A percentile compares a stretch with the other conserved stretches of the same genome.
Evolutionary conservation across 2,888 invertebrate genomes (phyloP).

Genomic region (Drosophila monieri): DNA sequence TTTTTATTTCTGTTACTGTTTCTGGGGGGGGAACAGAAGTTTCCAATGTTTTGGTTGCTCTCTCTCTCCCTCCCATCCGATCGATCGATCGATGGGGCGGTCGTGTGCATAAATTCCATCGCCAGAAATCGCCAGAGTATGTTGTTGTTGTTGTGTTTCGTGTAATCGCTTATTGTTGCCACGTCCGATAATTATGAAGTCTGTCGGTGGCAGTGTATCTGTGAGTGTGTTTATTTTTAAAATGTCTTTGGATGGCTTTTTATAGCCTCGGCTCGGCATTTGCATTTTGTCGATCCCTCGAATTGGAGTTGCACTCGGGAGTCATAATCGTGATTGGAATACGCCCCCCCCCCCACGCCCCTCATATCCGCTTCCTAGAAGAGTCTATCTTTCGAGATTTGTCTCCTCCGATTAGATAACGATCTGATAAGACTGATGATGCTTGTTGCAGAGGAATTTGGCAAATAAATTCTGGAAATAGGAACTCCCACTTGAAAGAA

Average conservation of each 20-base stretch:
- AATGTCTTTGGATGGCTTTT: slow-evolving; percentile 63
- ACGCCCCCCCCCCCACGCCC: not conserved
- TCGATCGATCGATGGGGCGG: not conserved
- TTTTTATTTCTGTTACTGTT: slow-evolving; percentile 12
- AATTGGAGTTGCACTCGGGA: slow-evolving; percentile 33
- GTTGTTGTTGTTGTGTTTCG: slow-evolving; percentile 33
- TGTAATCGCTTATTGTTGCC: slow-evolving; percentile 46
- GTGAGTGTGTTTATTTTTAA: slow-evolving; percentile 58
- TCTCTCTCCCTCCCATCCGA: too few relatives aligned
- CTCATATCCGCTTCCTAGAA: slow-evolving; percentile 33
- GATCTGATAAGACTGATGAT: not conserved
- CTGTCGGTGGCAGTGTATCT: slow-evolving; percentile 11
- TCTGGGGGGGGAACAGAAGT: slow-evolving; percentile 6
- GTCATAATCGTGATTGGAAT: slow-evolving; percentile 41
- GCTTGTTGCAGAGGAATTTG: not conserved
- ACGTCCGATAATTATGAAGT: slow-evolving; percentile 62
- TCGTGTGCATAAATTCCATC: slow-evolving; percentile 53
- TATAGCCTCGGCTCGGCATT: slow-evolving; percentile 49
- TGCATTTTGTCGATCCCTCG: slow-evolving; percentile 44
- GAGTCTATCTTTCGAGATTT: slow-evolving; percentile 3
- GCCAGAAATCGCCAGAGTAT: slow-evolving; percentile 19
- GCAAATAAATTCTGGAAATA: not conserved
- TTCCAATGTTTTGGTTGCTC: slow-evolving; percentile 14
- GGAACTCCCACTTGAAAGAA: slow-evolving; percentile 5
- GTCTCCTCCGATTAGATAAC: slow-evolving; percentile 1